Conservation (phyloP, 2,797 vertebrate species). For the Phyllotis vaccarum region DNA sequence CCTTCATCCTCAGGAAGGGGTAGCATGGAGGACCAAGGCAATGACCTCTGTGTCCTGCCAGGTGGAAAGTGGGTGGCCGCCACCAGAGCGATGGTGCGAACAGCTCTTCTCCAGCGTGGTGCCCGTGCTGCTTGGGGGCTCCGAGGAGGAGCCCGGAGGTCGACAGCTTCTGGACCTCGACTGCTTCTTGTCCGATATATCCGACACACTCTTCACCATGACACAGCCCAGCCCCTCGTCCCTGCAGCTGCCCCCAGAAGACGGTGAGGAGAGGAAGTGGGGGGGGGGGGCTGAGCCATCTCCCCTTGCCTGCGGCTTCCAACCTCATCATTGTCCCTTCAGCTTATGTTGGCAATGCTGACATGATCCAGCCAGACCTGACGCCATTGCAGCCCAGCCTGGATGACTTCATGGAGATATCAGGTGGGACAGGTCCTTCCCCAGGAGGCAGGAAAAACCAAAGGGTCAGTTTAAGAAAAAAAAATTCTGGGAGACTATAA, state of each 20-base stretch:
- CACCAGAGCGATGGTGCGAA: conserved; percentile 92
- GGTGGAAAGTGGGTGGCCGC: conserved; percentile 86
- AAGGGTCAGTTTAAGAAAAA: not conserved
- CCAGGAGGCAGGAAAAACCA: not conserved
- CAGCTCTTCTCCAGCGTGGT: conserved; percentile 94
- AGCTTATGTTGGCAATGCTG: conserved; percentile 96
- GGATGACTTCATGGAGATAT: conserved; percentile 98
- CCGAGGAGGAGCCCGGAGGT: conserved; percentile 88
- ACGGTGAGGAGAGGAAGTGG: conserved; percentile 86
- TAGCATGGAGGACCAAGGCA: not conserved
- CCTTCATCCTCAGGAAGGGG: not conserved
- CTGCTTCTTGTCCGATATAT: conserved; percentile 96
- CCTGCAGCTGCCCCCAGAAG: conserved; percentile 90
- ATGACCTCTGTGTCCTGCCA: conserved; percentile 74
- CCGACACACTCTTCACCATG: conserved; percentile 99
- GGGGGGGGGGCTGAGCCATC: no score
- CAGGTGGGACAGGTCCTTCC: conserved; percentile 89
- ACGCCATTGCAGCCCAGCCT: conserved; percentile 96
- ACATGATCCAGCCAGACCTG: conserved; percentile 98
- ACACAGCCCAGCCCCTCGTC: conserved; percentile 91
- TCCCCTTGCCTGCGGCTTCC: not conserved
- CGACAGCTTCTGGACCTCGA: conserved; percentile 95
- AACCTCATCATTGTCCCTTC: conserved; percentile 28
- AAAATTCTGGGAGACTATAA: not conserved
- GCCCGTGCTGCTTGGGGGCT: conserved; percentile 88